Percentiles rank a stretch among this genome's conserved stretches.
Evolutionary conservation across 1,140 invertebrate species (phyloP).

Genomic region (Eciton burchellii): DNA sequence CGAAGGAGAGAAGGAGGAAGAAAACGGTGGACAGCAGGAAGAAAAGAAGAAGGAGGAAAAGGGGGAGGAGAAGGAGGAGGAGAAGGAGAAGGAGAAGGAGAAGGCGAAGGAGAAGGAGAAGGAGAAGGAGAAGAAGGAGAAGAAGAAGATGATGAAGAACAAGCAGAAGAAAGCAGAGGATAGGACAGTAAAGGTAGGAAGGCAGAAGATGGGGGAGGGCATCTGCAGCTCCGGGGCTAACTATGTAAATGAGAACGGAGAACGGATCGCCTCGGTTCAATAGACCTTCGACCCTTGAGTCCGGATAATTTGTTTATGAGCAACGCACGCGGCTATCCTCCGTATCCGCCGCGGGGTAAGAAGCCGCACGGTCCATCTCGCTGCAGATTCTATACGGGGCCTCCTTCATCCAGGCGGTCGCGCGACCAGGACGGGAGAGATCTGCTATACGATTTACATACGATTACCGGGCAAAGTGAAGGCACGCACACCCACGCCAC

Average conservation of each 20-base stretch:
- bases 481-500: conserved; percentile 83
- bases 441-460: conserved; percentile 85
- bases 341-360: conserved; percentile 78
- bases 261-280: conserved; percentile 84
- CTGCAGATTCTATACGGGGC: conserved; percentile 75
- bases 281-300: conserved; percentile 86
- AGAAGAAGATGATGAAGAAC: background rate
- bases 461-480: conserved; percentile 83
- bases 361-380: conserved; percentile 79
- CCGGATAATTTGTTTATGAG: conserved; percentile 86
- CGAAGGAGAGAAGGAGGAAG: conserved; percentile 2
- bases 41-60: background rate
- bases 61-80: background rate
- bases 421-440: conserved; percentile 79
- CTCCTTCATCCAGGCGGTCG: conserved; percentile 76
- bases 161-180: conserved; percentile 52
- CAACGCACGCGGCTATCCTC: conserved; percentile 82
- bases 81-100: background rate
- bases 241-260: conserved; percentile 84
- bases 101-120: background rate
- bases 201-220: conserved; percentile 52
- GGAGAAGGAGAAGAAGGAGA: background rate
- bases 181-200: conserved; percentile 47
- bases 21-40: conserved; percentile 35
- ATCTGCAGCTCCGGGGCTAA: conserved; percentile 80